Conservation (phyloP, 2,113 vertebrate species). For the Centrocercus urophasianus region DNA sequence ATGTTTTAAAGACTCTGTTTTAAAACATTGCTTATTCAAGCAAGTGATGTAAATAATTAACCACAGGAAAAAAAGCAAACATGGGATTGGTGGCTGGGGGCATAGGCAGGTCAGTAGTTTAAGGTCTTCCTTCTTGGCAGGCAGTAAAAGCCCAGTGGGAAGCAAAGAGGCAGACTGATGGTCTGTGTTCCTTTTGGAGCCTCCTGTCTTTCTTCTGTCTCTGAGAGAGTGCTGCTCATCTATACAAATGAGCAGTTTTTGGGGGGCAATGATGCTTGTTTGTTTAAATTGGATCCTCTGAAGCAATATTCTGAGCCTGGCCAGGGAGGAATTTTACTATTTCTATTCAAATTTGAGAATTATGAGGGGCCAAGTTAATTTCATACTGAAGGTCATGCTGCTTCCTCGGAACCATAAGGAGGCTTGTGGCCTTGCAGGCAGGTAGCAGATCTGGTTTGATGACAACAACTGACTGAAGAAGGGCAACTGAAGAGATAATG, state of each 20-base stretch:
- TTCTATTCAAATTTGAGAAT: not conserved
- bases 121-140: not conserved
- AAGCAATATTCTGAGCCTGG: not conserved
- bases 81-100: not conserved
- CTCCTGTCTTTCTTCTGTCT: not conserved
- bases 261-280: not conserved
- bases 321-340: not conserved
- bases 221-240: not conserved
- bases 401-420: not conserved
- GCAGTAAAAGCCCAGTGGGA: not conserved
- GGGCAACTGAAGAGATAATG: not conserved
- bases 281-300: not conserved
- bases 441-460: not conserved
- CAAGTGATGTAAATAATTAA: constrained; percentile 62
- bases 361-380: not conserved
- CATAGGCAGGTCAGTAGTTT: not conserved
- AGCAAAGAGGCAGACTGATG: not conserved
- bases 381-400: not conserved
- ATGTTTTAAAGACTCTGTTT: not conserved
- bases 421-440: not conserved
- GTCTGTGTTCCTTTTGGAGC: not conserved
- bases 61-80: not conserved
- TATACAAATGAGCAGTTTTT: not conserved
- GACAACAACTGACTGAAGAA: not conserved
- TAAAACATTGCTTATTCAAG: constrained; percentile 43